Conservation (phyloP, 2,888 invertebrate genomes). For the Macrophya annulata region DNA sequence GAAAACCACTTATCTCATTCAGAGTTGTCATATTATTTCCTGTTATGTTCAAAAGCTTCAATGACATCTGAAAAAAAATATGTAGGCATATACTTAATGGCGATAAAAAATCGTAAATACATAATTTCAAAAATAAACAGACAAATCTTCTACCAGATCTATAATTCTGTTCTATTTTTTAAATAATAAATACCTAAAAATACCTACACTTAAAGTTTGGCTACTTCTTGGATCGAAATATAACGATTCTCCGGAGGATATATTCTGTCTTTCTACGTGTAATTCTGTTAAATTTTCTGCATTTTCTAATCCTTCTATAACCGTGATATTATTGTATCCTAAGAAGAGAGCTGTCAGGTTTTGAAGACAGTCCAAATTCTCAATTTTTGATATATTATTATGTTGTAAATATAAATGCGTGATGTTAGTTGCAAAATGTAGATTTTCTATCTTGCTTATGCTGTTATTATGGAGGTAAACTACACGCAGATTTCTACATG, state of each 20-base stretch:
- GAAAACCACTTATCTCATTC: conserved; percentile 81
- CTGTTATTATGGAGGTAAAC: conserved; percentile 91
- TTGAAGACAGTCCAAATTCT: conserved; percentile 83
- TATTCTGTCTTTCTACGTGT: conserved; percentile 85
- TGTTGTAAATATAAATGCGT: conserved; percentile 89
- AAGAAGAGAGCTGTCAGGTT: conserved; percentile 90
- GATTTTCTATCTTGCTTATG: conserved; percentile 87
- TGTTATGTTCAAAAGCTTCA: conserved; percentile 84
- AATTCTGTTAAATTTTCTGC: conserved; percentile 84
- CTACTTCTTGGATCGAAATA: conserved; percentile 86
- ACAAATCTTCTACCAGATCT: neutral
- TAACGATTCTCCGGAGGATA: conserved; percentile 82
- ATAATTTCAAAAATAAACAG: neutral
- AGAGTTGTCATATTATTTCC: conserved; percentile 84
- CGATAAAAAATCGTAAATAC: neutral
- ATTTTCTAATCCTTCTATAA: conserved; percentile 86
- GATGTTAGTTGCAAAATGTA: conserved; percentile 84
- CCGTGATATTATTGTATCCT: conserved; percentile 85
- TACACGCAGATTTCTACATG: conserved; percentile 82
- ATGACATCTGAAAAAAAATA: conserved; percentile 80
- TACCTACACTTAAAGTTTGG: conserved; percentile 82
- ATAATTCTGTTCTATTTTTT: neutral
- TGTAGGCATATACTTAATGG: conserved; percentile 37
- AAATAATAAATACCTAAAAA: neutral
- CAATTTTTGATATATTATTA: conserved; percentile 88